Percentiles rank a stretch among this genome's conserved stretches.
phyloP scores from a whole-genome alignment of 2,113 vertebrate species.

The Ardeotis arabs region DNA sequence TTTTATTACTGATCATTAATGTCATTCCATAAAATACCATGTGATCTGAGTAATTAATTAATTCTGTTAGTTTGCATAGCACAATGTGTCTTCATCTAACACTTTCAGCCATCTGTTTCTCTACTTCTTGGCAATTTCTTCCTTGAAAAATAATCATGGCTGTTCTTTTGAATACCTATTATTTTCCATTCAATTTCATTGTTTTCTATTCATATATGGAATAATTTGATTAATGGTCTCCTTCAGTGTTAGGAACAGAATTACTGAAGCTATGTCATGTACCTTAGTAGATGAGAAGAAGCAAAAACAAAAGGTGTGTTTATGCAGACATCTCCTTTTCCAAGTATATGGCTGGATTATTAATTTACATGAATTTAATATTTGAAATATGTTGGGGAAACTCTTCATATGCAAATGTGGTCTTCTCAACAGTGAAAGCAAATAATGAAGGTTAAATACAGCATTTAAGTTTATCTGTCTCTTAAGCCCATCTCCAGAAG shows the following conservation, averaged over 20 bases:
- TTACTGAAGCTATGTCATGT: conserved; percentile 17
- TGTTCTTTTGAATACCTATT: conserved; percentile 58
- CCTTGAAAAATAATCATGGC: conserved; percentile 35
- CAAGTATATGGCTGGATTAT: conserved; percentile 4
- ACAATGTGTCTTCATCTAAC: conserved; percentile 14
- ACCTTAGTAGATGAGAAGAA: not conserved
- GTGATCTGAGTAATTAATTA: conserved; percentile 57
- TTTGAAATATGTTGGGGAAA: not conserved
- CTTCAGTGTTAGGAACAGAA: not conserved
- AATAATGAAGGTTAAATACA: conserved; percentile 11
- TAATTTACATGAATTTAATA: conserved; percentile 30
- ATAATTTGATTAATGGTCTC: conserved; percentile 58
- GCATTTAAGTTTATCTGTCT: not conserved
- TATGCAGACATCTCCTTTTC: not conserved
- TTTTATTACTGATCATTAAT: conserved; percentile 48
- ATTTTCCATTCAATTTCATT: conserved; percentile 35
- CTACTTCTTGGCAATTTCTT: conserved; percentile 46
- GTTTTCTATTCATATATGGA: conserved; percentile 40
- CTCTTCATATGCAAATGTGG: conserved; percentile 43
- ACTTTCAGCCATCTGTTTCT: conserved; percentile 61
- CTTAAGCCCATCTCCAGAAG: not conserved
- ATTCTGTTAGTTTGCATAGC: conserved; percentile 34
- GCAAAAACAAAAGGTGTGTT: not conserved
- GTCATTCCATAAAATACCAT: conserved; percentile 34
- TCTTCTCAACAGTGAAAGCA: conserved; percentile 20